Evolutionary conservation across 2,797 vertebrate species (phyloP).

Genomic region (Channa striata): DNA sequence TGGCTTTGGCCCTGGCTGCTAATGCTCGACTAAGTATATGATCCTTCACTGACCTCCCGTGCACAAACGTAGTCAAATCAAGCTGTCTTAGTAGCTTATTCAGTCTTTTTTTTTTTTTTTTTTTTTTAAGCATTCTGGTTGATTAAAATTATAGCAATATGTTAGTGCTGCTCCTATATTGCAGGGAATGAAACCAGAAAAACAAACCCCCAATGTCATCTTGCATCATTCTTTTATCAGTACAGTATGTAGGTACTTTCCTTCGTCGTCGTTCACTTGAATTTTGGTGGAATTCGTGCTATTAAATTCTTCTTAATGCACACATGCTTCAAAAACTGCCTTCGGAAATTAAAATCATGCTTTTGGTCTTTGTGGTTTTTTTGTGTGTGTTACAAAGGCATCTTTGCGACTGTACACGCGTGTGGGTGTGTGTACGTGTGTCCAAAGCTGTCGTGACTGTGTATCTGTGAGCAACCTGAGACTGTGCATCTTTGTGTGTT

Average conservation of each 20-base stretch:
- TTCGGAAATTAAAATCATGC: constrained; percentile 16
- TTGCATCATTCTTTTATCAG: background rate
- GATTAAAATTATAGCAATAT: constrained; percentile 1
- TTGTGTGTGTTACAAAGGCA: background rate
- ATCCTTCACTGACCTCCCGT: background rate
- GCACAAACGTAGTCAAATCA: background rate
- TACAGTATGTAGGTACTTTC: background rate
- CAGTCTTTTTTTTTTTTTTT: too few species aligned
- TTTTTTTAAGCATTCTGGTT: background rate
- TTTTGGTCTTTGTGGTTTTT: background rate
- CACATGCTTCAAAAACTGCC: background rate
- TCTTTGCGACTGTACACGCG: constrained; percentile 1
- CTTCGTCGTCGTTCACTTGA: background rate
- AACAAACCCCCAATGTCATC: background rate
- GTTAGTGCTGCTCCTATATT: background rate
- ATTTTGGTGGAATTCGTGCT: background rate
- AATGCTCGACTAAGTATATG: background rate
- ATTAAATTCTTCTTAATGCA: background rate
- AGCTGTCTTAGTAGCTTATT: too few species aligned
- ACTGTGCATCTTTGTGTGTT: constrained; percentile 48
- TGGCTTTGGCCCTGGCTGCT: background rate
- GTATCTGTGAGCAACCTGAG: constrained; percentile 36
- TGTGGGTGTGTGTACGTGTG: constrained; percentile 41
- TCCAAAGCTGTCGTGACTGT: constrained; percentile 46
- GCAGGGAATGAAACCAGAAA: constrained; percentile 1